Percentiles rank a stretch among this genome's conserved stretches.
Conservation (phyloP, 2,113 vertebrate species). For the Vulpes vulpes region DNA sequence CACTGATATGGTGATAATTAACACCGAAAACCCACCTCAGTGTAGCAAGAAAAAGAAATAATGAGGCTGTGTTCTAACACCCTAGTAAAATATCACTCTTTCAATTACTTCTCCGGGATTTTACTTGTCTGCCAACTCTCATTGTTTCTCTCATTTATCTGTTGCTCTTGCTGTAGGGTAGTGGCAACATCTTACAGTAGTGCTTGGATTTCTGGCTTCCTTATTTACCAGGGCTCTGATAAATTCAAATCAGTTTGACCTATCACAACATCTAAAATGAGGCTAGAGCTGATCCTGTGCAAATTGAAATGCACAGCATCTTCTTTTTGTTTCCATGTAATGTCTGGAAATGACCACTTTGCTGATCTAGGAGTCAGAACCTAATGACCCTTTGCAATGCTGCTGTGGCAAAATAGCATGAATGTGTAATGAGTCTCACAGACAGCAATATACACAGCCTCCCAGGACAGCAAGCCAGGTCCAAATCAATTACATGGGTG, state of each 20-base stretch:
- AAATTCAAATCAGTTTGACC: conserved; percentile 12
- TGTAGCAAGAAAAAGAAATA: conserved; percentile 84
- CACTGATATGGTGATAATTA: neutral
- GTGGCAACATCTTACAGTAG: neutral
- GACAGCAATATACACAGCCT: neutral
- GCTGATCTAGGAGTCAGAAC: neutral
- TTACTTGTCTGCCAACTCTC: conserved; percentile 82
- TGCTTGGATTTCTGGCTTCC: neutral
- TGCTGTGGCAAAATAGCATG: neutral
- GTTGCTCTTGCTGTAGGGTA: conserved; percentile 37
- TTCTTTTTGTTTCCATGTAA: neutral
- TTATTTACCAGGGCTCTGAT: neutral
- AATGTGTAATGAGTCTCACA: conserved; percentile 6
- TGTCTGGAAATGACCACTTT: neutral
- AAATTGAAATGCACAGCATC: neutral
- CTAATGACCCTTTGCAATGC: neutral
- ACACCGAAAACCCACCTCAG: neutral
- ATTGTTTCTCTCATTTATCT: conserved; percentile 79
- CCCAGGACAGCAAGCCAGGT: neutral
- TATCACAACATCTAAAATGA: neutral
- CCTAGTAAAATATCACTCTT: conserved; percentile 82
- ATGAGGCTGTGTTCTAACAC: conserved; percentile 75
- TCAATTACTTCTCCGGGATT: conserved; percentile 83
- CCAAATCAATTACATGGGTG: neutral
- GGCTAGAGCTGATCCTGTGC: neutral